A percentile compares a stretch with the other conserved stretches of the same genome.
phyloP scores from a whole-genome alignment of 2,888 invertebrate genomes.

The Drosophila differens region DNA sequence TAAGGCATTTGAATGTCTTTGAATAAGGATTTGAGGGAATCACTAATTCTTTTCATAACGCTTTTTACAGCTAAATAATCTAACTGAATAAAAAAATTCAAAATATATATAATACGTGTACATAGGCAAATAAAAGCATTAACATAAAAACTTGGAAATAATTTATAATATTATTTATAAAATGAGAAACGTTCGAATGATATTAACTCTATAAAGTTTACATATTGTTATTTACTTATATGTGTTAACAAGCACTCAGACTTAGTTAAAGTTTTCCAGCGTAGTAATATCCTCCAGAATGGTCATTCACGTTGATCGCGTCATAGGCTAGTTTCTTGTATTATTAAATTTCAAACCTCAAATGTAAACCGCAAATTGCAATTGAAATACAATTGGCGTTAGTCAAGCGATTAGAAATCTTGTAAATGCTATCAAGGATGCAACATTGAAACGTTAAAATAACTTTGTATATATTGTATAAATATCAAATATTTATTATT shows the following conservation, averaged over 20 bases:
- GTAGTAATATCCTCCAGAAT: constrained; percentile 54
- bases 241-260: constrained; percentile 3
- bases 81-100: not conserved
- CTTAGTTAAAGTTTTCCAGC: not conserved
- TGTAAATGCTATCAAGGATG: constrained; percentile 69
- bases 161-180: not conserved
- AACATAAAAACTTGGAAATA: not conserved
- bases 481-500: constrained; percentile 26
- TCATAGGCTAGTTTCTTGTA: constrained; percentile 24
- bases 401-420: constrained; percentile 72
- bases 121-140: no score
- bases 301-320: constrained; percentile 64
- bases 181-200: not conserved
- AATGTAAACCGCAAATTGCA: constrained; percentile 65
- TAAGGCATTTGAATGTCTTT: constrained; percentile 36
- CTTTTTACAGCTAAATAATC: not conserved
- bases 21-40: constrained; percentile 21
- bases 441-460: constrained; percentile 62
- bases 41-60: not conserved
- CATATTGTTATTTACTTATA: not conserved
- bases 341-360: constrained; percentile 37
- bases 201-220: not conserved
- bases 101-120: not conserved
- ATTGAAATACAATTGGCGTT: constrained; percentile 59
- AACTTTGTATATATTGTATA: constrained; percentile 17